Evolutionary conservation across 1,140 invertebrate genomes (phyloP).

Genomic region (Ectropis grisescens): DNA sequence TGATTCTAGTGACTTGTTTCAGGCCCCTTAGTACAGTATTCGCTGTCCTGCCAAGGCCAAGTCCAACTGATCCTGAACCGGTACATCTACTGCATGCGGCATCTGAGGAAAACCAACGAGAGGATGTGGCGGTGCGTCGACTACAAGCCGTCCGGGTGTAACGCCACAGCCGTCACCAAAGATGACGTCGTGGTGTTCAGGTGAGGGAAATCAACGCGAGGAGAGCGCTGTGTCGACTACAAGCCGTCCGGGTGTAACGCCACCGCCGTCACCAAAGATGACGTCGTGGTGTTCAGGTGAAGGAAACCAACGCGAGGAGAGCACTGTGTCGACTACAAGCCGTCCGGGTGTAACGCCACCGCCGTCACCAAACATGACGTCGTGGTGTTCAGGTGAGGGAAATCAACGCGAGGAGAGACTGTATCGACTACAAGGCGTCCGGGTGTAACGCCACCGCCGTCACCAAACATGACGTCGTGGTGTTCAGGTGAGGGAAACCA

Average conservation of each 20-base stretch:
- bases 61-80: constrained; percentile 12
- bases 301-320: too few relatives aligned
- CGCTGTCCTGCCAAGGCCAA: constrained; percentile 11
- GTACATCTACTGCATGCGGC: constrained; percentile 10
- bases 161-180: constrained; percentile 5
- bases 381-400: too few relatives aligned
- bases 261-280: background rate
- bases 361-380: too few relatives aligned
- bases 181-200: background rate
- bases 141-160: constrained; percentile 3
- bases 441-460: too few relatives aligned
- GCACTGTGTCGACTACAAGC: background rate
- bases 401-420: too few relatives aligned
- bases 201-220: background rate
- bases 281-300: background rate
- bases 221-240: background rate
- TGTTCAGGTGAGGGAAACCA: too few relatives aligned
- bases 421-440: too few relatives aligned
- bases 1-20: background rate
- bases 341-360: background rate
- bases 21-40: constrained; percentile 6
- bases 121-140: constrained; percentile 10
- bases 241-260: background rate
- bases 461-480: too few relatives aligned
- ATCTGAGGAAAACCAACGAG: constrained; percentile 1